Conservation (phyloP, 2,113 vertebrate genomes). For the Salvelinus sp. region DNA sequence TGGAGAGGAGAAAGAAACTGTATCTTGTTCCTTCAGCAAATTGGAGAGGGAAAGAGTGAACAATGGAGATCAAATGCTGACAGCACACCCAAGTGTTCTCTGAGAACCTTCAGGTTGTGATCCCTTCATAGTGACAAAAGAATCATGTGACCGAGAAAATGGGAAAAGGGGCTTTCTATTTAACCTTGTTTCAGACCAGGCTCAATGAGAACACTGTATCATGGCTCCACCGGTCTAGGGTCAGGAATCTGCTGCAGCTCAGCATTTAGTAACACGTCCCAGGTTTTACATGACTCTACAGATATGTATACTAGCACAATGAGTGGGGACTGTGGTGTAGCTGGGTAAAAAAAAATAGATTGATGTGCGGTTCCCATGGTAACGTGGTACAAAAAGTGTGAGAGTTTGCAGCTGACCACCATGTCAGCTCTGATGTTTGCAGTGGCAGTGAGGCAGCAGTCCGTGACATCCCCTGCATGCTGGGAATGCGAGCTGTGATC, state of each 20-base stretch:
- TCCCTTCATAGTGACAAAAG: slow-evolving; percentile 42
- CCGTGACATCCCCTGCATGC: background rate
- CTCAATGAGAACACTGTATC: slow-evolving; percentile 4
- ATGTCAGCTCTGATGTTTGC: background rate
- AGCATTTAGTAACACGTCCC: background rate
- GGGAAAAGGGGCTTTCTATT: slow-evolving; percentile 16
- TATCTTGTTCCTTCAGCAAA: slow-evolving; percentile 46
- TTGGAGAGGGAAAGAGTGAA: slow-evolving; percentile 25
- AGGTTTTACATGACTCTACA: background rate
- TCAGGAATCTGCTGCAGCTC: background rate
- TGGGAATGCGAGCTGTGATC: background rate
- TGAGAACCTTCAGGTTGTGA: slow-evolving; percentile 20
- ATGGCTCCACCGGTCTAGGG: background rate
- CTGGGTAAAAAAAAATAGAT: background rate
- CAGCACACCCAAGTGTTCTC: slow-evolving; percentile 49
- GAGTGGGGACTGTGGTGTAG: background rate
- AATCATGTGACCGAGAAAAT: slow-evolving; percentile 28
- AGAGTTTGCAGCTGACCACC: background rate
- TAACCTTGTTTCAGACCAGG: background rate
- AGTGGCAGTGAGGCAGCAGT: background rate
- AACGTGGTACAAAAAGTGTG: background rate
- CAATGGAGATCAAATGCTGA: slow-evolving; percentile 54
- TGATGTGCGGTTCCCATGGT: background rate
- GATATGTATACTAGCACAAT: background rate
- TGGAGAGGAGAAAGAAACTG: background rate